Base-by-base conservation (phyloP, 2,113 vertebrate genomes). In the Paracyprichromis sp. region DNA sequence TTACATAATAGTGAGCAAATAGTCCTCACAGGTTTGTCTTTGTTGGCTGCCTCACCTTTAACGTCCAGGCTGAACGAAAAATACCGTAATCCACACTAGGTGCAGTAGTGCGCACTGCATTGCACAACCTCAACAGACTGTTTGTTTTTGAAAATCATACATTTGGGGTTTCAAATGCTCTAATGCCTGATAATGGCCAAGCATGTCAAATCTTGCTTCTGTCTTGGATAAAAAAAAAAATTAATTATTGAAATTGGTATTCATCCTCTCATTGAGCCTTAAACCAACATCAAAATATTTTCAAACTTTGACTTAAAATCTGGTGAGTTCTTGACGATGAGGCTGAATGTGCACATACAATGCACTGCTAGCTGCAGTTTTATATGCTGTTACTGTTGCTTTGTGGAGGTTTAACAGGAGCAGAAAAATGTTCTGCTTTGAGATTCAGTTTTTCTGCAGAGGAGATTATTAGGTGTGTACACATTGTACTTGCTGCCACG, bases 401-500 rank as follows among this genome's bases (percentile, higher is more conserved):
- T 52, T 50, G 12, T 1, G 17, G 40, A 45, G 21, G 21, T 73
- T 78, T n/a, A 78, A 34, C 12, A 53, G 45, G 31, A 47, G 38
- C 80, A 29, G 4, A 17, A 10, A 12, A 66, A 29, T 61, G 43
- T 45, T 17, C 16, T 45, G 40, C 59, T 45, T 14, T 56, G 17
- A 57, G 54, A 45, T 80, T 63, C 8, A 34, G 6, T 73, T 84
- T 31, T 34, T 13, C 71, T 50, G 43, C 53, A 36, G 59, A 66
- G 66, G 2, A 52, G 45, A 52, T n/a, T n/a, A 52, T 78, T 78
- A 9, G 73, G 6, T 52, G 47, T 19, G 26, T 19, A 34, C 73
- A 34, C 26, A 47, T 83, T 86, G 52, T 34, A 17, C 86, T 84
- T 1, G 82, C 66, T 93, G 86, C 86, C 89, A 91, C 80, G 87